Conservation (phyloP, 2,888 invertebrate genomes). For the Lagria hirta region DNA sequence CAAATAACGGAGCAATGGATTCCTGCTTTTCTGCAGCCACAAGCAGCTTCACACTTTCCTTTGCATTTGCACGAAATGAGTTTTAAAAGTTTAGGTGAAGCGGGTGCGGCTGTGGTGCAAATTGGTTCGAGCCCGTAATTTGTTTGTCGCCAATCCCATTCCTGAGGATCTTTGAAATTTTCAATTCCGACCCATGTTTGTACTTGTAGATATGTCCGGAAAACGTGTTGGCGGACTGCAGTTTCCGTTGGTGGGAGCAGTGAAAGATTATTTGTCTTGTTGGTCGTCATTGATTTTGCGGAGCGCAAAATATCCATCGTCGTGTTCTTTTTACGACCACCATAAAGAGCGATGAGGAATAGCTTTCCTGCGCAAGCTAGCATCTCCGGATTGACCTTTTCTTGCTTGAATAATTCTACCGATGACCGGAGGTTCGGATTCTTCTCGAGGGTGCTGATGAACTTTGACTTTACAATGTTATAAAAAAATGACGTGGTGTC, state of each 20-base stretch:
- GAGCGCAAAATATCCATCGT: too few relatives aligned
- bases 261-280: too few relatives aligned
- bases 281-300: too few relatives aligned
- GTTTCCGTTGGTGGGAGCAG: not conserved
- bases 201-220: not conserved
- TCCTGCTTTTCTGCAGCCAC: slow-evolving; percentile 28
- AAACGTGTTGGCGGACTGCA: not conserved
- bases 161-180: slow-evolving; percentile 7
- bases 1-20: too few relatives aligned
- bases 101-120: slow-evolving; percentile 21
- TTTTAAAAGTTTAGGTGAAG: slow-evolving; percentile 23
- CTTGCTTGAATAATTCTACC: too few relatives aligned
- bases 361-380: too few relatives aligned
- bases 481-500: slow-evolving; percentile 37
- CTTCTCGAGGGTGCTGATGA: too few relatives aligned
- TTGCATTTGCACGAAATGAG: slow-evolving; percentile 30
- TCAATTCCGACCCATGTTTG: slow-evolving; percentile 6
- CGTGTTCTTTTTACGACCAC: too few relatives aligned
- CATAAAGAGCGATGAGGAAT: too few relatives aligned
- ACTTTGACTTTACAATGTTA: slow-evolving; percentile 35
- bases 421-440: too few relatives aligned
- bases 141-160: slow-evolving; percentile 10
- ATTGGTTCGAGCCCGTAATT: slow-evolving; percentile 9
- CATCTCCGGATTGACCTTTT: too few relatives aligned
- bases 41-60: slow-evolving; percentile 16